phyloP scores from a whole-genome alignment of 2,888 invertebrate genomes.

The Epinotia brunnichana region DNA sequence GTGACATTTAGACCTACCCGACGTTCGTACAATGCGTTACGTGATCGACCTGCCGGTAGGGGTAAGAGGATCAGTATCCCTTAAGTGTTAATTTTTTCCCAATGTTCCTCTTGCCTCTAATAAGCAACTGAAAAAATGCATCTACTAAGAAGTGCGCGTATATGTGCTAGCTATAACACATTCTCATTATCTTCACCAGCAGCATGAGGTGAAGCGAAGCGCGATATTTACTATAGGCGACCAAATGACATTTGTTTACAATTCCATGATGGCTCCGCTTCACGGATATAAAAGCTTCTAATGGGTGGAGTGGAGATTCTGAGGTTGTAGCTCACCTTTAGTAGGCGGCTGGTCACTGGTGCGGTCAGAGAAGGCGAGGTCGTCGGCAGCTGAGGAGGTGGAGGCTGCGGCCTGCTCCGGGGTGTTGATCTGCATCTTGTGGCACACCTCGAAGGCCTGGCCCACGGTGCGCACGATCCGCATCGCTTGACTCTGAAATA shows the following conservation, averaged over 20 bases:
- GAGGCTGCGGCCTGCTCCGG: conserved; percentile 71
- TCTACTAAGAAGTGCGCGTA: neutral
- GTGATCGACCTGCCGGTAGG: no score
- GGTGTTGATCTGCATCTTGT: conserved; percentile 91
- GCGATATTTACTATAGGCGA: no score
- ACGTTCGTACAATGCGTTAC: no score
- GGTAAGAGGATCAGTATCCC: no score
- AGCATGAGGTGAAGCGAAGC: neutral
- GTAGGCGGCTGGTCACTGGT: conserved; percentile 61
- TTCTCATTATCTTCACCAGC: neutral
- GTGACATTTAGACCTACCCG: no score
- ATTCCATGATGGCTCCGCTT: neutral
- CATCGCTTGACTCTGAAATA: conserved; percentile 97
- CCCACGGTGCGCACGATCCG: conserved; percentile 98
- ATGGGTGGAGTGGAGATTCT: neutral
- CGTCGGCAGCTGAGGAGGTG: conserved; percentile 70
- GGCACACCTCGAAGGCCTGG: conserved; percentile 99
- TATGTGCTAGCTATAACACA: neutral
- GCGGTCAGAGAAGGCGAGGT: conserved; percentile 55
- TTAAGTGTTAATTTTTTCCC: no score
- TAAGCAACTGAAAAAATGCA: neutral
- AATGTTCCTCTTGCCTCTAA: no score
- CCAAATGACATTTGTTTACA: neutral
- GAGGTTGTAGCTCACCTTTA: conserved; percentile 63
- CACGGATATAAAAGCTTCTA: neutral